A percentile compares a stretch with the other conserved stretches of the same genome.
phyloP scores from a whole-genome alignment of 1,140 invertebrate species.

The Diorhabda carinulata region DNA sequence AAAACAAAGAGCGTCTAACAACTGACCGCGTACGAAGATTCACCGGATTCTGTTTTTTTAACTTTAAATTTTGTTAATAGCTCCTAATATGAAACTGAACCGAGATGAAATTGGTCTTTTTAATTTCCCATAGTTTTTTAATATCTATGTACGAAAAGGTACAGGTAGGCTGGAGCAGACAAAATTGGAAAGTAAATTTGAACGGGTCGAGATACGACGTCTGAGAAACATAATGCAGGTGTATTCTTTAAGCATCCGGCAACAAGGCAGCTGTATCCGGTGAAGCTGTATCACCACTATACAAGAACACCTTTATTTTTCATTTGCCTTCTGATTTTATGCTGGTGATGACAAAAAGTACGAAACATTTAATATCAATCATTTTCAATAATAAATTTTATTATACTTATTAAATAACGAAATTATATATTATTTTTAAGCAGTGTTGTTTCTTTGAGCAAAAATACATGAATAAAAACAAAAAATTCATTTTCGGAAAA shows the following conservation, averaged over 20 bases:
- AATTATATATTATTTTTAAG: too few species aligned
- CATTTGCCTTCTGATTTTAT: slow-evolving; percentile 21
- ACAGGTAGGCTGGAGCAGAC: slow-evolving; percentile 24
- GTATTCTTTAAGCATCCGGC: slow-evolving; percentile 42
- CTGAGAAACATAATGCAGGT: slow-evolving; percentile 46
- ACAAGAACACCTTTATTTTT: slow-evolving; percentile 40
- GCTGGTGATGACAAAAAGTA: slow-evolving; percentile 1
- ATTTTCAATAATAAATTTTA: too few species aligned
- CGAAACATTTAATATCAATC: not conserved
- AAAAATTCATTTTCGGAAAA: too few species aligned
- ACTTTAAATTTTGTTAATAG: slow-evolving; percentile 13
- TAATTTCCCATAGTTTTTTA: slow-evolving; percentile 29
- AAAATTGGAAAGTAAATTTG: slow-evolving; percentile 35
- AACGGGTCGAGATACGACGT: slow-evolving; percentile 35
- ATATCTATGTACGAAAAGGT: slow-evolving; percentile 18
- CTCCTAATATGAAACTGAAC: slow-evolving; percentile 9
- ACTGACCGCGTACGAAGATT: slow-evolving; percentile 10
- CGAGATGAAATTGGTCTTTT: slow-evolving; percentile 24
- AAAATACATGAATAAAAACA: too few species aligned
- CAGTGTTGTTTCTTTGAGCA: too few species aligned
- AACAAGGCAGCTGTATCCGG: slow-evolving; percentile 47
- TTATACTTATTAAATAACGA: too few species aligned
- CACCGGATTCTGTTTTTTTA: slow-evolving; percentile 10
- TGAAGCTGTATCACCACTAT: slow-evolving; percentile 33
- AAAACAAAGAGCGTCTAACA: not conserved